Evolutionary conservation across 2,797 vertebrate genomes (phyloP).

Genomic region (Eremophila alpestris): DNA sequence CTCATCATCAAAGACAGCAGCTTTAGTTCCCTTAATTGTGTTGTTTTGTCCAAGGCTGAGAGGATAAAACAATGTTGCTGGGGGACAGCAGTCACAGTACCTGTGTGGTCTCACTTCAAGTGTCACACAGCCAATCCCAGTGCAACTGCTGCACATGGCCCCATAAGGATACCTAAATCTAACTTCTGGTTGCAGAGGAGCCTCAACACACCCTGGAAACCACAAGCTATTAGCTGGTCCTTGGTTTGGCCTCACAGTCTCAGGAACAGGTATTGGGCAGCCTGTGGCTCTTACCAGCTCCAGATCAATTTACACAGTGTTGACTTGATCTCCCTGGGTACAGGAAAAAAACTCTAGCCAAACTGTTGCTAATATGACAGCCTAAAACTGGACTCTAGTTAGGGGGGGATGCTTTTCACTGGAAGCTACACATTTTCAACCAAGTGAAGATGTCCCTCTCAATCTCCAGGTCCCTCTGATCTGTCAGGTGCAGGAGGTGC

Average conservation of each 20-base stretch:
- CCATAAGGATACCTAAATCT: background rate
- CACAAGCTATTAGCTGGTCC: background rate
- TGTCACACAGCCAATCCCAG: background rate
- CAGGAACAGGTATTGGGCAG: background rate
- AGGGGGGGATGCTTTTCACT: background rate
- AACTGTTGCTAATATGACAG: background rate
- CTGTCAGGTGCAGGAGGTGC: accelerated
- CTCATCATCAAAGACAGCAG: conserved; percentile 43
- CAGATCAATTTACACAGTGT: background rate
- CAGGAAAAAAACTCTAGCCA: background rate
- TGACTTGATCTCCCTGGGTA: background rate
- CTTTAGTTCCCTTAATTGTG: conserved; percentile 19
- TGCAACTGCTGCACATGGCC: accelerated
- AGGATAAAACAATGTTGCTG: background rate
- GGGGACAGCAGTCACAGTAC: background rate
- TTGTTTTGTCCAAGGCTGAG: conserved; percentile 50
- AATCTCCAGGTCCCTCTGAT: background rate
- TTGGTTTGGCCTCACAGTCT: background rate
- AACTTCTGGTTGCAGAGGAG: background rate
- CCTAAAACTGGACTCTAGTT: background rate
- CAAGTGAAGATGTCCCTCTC: background rate
- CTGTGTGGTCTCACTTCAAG: conserved; percentile 30
- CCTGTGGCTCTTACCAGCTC: background rate
- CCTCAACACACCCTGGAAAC: background rate
- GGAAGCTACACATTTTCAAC: background rate